phyloP scores from a whole-genome alignment of 2,888 invertebrate species.

The Hartigia nigra region DNA sequence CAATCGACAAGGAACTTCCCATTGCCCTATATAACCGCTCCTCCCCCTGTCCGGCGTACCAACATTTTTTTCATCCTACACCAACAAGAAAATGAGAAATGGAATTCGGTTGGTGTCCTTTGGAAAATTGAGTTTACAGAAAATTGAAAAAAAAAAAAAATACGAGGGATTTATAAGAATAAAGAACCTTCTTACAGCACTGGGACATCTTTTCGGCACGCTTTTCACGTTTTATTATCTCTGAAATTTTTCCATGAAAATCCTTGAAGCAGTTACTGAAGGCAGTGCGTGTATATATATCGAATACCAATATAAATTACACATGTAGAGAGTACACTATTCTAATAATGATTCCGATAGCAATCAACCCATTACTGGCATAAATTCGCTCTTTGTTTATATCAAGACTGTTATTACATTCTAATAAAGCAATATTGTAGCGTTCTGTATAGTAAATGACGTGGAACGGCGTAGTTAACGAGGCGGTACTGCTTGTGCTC shows the following conservation, averaged over 20 bases:
- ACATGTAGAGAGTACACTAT: constrained; percentile 19
- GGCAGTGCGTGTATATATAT: constrained; percentile 1
- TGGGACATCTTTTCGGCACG: neutral
- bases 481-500: constrained; percentile 37
- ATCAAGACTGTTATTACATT: constrained; percentile 49
- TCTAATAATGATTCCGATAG: neutral
- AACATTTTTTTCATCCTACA: neutral
- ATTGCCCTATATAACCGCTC: constrained; percentile 37
- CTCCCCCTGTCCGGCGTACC: neutral
- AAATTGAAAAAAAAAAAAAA: neutral
- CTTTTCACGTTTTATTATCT: neutral
- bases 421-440: constrained; percentile 53
- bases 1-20: constrained; percentile 39
- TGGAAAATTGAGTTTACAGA: neutral
- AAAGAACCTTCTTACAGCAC: neutral
- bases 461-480: constrained; percentile 51
- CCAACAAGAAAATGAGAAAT: neutral
- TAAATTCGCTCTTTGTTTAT: constrained; percentile 44
- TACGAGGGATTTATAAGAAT: neutral
- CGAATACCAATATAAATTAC: constrained; percentile 9
- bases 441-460: constrained; percentile 42
- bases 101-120: neutral
- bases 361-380: constrained; percentile 28
- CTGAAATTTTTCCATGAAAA: neutral
- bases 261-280: no score